Conservation (phyloP, 1,140 invertebrate genomes). For the Rhagoletis pomonella region DNA sequence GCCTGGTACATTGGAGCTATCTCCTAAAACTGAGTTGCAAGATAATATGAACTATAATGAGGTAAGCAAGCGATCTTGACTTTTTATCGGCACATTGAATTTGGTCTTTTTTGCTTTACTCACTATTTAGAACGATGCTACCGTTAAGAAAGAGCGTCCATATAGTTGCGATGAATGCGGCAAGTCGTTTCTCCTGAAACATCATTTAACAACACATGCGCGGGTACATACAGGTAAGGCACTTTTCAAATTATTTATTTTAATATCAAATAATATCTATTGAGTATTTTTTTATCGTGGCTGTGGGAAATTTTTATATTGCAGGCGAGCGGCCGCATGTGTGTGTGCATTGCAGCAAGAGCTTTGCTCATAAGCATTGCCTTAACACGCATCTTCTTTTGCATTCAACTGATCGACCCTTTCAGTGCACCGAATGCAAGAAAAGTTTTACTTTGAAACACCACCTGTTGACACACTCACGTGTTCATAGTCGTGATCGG, state of each 20-base stretch:
- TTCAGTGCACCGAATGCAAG: constrained; percentile 88
- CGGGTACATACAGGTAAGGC: constrained; percentile 82
- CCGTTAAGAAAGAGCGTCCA: constrained; percentile 81
- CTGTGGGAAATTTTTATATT: not conserved
- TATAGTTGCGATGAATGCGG: constrained; percentile 88
- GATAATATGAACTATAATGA: constrained; percentile 73
- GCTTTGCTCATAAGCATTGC: constrained; percentile 89
- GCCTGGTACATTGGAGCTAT: constrained; percentile 73
- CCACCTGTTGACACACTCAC: constrained; percentile 85
- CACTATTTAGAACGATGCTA: constrained; percentile 66
- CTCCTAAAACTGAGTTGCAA: constrained; percentile 74
- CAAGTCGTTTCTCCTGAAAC: constrained; percentile 87
- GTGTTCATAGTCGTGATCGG: constrained; percentile 84
- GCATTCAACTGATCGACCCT: constrained; percentile 87
- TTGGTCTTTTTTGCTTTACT: constrained; percentile 20
- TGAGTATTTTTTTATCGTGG: constrained; percentile 38
- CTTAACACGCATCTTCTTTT: constrained; percentile 86
- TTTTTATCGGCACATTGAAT: not conserved
- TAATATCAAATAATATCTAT: constrained; percentile 26
- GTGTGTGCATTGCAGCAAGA: constrained; percentile 89
- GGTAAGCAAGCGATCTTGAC: constrained; percentile 61
- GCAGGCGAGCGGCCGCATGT: constrained; percentile 86
- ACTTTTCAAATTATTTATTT: not conserved
- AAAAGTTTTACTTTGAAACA: constrained; percentile 90
- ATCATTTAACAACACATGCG: constrained; percentile 87